Evolutionary conservation across 2,113 vertebrate species (phyloP).

Genomic region (Nettapus auritus): DNA sequence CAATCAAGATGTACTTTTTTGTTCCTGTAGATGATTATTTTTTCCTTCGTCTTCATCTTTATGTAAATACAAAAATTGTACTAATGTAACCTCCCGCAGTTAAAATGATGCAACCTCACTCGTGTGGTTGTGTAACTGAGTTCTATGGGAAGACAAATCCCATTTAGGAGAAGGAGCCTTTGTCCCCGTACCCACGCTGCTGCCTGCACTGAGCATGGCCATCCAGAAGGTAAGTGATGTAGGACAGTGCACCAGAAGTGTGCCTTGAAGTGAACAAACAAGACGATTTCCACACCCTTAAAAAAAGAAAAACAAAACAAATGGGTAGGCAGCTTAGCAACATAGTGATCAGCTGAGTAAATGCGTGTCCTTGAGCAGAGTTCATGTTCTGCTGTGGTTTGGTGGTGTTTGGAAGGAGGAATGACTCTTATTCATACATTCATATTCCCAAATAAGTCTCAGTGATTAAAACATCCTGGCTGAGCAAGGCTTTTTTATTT

Average conservation of each 20-base stretch:
- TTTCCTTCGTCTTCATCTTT: constrained; percentile 43
- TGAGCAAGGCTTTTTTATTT: not conserved
- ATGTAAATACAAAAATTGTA: constrained; percentile 55
- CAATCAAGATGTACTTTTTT: constrained; percentile 69
- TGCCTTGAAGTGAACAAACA: constrained; percentile 52
- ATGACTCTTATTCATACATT: constrained; percentile 20
- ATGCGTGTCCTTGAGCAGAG: constrained; percentile 54
- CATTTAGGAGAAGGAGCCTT: not conserved
- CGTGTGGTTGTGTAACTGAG: constrained; percentile 27
- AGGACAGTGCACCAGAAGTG: constrained; percentile 19
- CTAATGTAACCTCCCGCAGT: constrained; percentile 57
- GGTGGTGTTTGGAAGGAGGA: constrained; percentile 33
- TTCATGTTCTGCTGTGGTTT: constrained; percentile 62
- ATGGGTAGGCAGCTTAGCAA: constrained; percentile 54
- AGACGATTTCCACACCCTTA: constrained; percentile 10
- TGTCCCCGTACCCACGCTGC: not conserved
- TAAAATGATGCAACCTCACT: not conserved
- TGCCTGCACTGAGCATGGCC: not conserved
- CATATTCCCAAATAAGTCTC: not conserved
- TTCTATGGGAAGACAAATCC: constrained; percentile 24
- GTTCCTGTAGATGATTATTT: constrained; percentile 45
- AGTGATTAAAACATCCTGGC: not conserved
- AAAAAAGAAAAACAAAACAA: constrained; percentile 27
- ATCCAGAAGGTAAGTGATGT: not conserved
- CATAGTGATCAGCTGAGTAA: constrained; percentile 49